phyloP scores from a whole-genome alignment of 2,888 invertebrate genomes.

The Oscheius sp. region DNA sequence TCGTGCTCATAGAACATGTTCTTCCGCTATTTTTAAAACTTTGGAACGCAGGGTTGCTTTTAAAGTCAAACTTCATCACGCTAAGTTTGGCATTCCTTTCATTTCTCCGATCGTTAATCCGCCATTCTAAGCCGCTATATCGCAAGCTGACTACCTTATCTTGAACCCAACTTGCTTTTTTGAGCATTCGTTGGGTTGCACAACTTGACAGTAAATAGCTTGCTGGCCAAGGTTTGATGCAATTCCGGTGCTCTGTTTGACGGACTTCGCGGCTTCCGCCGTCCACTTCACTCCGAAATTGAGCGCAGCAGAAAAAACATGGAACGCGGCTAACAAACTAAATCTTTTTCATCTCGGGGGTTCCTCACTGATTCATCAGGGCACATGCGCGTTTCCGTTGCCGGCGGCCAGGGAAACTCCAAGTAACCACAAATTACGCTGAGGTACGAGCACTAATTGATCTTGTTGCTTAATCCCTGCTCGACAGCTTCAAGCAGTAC shows the following conservation, averaged over 20 bases:
- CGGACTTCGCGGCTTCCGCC: conserved; percentile 34
- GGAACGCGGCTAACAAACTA: conserved; percentile 10
- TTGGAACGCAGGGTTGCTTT: too few relatives aligned
- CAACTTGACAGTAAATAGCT: conserved; percentile 10
- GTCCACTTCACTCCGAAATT: conserved; percentile 37
- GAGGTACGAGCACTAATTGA: conserved; percentile 34
- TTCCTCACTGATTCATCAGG: conserved; percentile 18
- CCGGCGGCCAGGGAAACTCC: background rate
- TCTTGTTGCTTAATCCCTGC: conserved; percentile 27
- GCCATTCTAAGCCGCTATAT: conserved; percentile 9
- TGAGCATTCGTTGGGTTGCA: background rate
- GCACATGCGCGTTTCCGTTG: background rate
- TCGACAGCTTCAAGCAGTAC: conserved; percentile 17
- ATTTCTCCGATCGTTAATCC: conserved; percentile 23
- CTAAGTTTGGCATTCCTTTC: conserved; percentile 23
- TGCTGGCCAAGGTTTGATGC: conserved; percentile 7
- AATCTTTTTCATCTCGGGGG: background rate
- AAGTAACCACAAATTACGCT: conserved; percentile 21
- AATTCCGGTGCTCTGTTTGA: conserved; percentile 34
- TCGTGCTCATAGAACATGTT: too few relatives aligned
- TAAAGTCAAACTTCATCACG: background rate
- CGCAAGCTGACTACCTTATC: conserved; percentile 15
- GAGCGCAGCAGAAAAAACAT: conserved; percentile 29
- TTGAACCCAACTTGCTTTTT: conserved; percentile 4
- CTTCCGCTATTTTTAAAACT: too few relatives aligned